A percentile compares a stretch with the other conserved stretches of the same genome.
These are phyloP conservation scores for Drosophila subsilvestris DNA, from an alignment of 2,888 invertebrate species.

Conservation along the genomic window DNA sequence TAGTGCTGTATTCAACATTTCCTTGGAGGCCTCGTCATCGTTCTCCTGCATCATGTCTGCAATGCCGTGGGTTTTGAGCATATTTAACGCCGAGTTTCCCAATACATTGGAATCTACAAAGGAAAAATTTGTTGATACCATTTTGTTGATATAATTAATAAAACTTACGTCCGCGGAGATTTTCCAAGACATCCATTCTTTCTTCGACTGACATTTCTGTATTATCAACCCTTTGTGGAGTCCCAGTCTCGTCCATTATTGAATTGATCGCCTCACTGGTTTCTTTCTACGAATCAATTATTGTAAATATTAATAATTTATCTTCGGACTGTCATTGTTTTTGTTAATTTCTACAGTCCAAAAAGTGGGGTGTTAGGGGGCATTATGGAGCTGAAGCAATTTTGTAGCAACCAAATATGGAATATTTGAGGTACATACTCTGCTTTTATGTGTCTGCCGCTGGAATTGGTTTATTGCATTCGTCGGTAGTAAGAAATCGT, in stretches of 20 bases:
- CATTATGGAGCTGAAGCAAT: neutral
- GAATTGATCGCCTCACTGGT: constrained; percentile 83
- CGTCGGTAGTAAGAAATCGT: constrained; percentile 11
- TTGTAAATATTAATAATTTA: neutral
- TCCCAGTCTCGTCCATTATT: constrained; percentile 76
- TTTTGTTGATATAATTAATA: neutral
- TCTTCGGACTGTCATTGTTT: neutral
- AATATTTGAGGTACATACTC: constrained; percentile 54
- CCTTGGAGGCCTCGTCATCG: constrained; percentile 88
- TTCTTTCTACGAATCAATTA: constrained; percentile 75
- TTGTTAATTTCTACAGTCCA: neutral
- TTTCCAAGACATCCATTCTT: constrained; percentile 71
- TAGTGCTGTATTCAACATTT: constrained; percentile 90
- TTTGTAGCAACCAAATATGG: constrained; percentile 2
- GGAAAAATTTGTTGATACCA: neutral
- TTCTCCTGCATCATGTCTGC: constrained; percentile 92
- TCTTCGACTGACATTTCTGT: constrained; percentile 73
- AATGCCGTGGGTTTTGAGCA: constrained; percentile 93
- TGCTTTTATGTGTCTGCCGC: constrained; percentile 43
- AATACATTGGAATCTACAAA: constrained; percentile 72
- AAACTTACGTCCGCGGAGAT: constrained; percentile 61
- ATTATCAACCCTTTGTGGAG: constrained; percentile 49
- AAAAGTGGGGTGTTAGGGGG: neutral
- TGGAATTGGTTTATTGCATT: constrained; percentile 32
- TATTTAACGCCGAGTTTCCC: constrained; percentile 85